Evolutionary conservation across 2,797 vertebrate genomes (phyloP).

Genomic region (Allobates femoralis): DNA sequence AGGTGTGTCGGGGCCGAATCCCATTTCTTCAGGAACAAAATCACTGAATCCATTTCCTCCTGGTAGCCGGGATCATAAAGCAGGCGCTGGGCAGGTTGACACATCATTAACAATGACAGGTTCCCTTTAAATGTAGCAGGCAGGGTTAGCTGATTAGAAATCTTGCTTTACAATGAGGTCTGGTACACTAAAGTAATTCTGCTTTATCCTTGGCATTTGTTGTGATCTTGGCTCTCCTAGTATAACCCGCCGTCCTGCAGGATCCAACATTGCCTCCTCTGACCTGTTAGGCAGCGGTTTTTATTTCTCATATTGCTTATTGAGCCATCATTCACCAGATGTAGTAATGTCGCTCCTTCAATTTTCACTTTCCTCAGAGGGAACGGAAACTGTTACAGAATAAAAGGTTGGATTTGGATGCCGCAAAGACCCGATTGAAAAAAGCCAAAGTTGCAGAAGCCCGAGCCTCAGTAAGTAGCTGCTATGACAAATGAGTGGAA

Average conservation of each 20-base stretch:
- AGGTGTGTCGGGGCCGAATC: no score
- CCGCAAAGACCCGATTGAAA: constrained; percentile 95
- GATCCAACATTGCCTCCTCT: no score
- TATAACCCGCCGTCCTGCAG: neutral
- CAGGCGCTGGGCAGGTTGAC: no score
- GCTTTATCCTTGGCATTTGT: neutral
- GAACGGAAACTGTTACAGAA: constrained; percentile 95
- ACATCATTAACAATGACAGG: no score
- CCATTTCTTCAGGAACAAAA: no score
- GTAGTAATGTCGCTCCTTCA: neutral
- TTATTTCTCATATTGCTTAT: neutral
- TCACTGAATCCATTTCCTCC: no score
- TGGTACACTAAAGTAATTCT: neutral
- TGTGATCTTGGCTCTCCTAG: neutral
- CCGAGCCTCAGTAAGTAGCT: constrained; percentile 85
- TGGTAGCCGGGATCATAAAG: no score
- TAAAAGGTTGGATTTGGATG: constrained; percentile 96
- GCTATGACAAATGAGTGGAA: constrained; percentile 43
- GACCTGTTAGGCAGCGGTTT: no score
- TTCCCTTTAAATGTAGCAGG: no score
- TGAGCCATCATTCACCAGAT: neutral
- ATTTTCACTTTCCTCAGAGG: constrained; percentile 83
- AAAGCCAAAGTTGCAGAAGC: constrained; percentile 93
- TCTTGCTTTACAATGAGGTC: neutral
- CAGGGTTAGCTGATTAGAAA: neutral